Conservation (phyloP, 2,888 invertebrate species). For the Junonia oenone region DNA sequence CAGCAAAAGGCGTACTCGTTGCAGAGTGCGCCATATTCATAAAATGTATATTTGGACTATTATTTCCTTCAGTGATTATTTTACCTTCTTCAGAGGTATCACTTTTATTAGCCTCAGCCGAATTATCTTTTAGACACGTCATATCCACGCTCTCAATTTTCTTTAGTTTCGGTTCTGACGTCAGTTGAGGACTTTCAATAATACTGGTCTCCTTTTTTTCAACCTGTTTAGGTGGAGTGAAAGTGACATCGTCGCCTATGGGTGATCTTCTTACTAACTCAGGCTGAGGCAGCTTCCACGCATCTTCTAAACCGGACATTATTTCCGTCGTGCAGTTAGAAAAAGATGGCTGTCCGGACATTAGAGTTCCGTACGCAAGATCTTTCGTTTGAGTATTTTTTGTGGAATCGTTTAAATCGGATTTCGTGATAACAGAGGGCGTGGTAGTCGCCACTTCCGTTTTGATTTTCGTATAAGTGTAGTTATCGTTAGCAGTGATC, state of each 20-base stretch:
- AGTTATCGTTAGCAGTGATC: conserved; percentile 60
- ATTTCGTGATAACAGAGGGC: conserved; percentile 49
- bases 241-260: conserved; percentile 36
- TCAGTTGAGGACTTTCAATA: conserved; percentile 41
- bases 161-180: conserved; percentile 43
- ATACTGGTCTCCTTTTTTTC: conserved; percentile 31
- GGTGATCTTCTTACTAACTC: conserved; percentile 61
- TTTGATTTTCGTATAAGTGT: conserved; percentile 64
- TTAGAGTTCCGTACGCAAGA: conserved; percentile 60
- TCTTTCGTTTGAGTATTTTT: conserved; percentile 62
- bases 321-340: conserved; percentile 65
- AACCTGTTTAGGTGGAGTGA: conserved; percentile 43
- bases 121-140: conserved; percentile 51
- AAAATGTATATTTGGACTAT: conserved; percentile 50
- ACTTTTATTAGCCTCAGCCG: conserved; percentile 37
- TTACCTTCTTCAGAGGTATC: conserved; percentile 37
- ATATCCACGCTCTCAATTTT: conserved; percentile 69
- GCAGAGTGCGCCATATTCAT: conserved; percentile 50
- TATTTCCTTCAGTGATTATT: conserved; percentile 33
- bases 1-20: conserved; percentile 62
- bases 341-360: conserved; percentile 59
- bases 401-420: conserved; percentile 56
- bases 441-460: conserved; percentile 47
- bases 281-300: conserved; percentile 58
- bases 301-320: conserved; percentile 49